Conservation (phyloP, 2,797 vertebrate genomes). For the Pogoniulus pusillus region DNA sequence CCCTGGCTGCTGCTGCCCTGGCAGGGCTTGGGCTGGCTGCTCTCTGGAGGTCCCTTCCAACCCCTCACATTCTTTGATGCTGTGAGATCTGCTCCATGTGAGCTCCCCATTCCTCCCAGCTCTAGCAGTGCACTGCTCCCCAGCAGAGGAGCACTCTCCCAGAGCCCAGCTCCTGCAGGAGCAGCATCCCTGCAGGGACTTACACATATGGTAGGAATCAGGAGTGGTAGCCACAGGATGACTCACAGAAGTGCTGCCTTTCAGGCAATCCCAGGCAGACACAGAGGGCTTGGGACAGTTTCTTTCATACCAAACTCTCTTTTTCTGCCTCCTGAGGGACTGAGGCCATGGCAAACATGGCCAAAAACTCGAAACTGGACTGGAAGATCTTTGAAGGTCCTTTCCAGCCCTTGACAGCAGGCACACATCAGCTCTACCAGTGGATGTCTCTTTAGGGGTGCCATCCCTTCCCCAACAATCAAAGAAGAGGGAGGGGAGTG, state of each 20-base stretch:
- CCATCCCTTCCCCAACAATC: too few relatives aligned
- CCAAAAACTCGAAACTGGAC: background rate
- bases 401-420: too few relatives aligned
- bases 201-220: background rate
- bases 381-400: too few relatives aligned
- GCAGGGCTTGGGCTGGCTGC: too few relatives aligned
- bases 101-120: background rate
- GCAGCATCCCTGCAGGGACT: background rate
- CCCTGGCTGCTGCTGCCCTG: too few relatives aligned
- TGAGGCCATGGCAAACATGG: fast-evolving
- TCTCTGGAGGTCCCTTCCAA: too few relatives aligned
- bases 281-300: background rate
- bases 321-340: background rate
- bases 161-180: background rate
- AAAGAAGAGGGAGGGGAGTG: fast-evolving
- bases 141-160: fast-evolving
- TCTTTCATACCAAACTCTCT: background rate
- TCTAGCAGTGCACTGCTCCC: background rate
- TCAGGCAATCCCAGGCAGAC: background rate
- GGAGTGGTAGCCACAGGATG: background rate
- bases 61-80: too few relatives aligned
- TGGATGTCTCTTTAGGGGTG: too few relatives aligned
- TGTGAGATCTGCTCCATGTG: too few relatives aligned
- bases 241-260: background rate
- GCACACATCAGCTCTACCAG: too few relatives aligned